These are phyloP conservation scores for Eolophus roseicapilla DNA, from an alignment of 2,113 vertebrate species.

Conservation along the genomic window DNA sequence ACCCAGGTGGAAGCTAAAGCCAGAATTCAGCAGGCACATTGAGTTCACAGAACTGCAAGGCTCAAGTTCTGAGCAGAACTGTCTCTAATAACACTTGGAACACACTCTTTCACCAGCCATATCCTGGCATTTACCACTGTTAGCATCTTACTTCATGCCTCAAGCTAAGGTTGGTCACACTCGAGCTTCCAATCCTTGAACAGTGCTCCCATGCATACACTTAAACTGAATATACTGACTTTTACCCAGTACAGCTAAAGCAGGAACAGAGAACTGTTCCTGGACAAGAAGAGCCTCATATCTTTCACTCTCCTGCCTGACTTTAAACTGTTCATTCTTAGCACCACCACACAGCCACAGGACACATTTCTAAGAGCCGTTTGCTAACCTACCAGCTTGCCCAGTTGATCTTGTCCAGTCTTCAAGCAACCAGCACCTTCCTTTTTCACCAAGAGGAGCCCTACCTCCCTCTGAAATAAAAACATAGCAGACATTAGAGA, in stretches of 20 bases:
- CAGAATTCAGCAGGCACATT: rapidly evolving
- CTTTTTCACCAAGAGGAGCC: rapidly evolving
- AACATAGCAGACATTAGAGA: rapidly evolving
- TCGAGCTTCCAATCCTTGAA: background rate
- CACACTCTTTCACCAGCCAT: rapidly evolving
- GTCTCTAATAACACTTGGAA: rapidly evolving
- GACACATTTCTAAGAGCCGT: rapidly evolving
- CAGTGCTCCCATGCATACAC: background rate
- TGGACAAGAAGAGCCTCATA: rapidly evolving
- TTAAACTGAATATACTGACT: background rate
- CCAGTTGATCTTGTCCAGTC: rapidly evolving
- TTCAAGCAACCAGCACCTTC: too few species aligned
- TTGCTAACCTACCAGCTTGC: background rate
- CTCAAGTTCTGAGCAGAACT: background rate
- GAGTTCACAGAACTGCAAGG: background rate
- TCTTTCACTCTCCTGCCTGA: too few species aligned
- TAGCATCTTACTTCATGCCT: rapidly evolving
- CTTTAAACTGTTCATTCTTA: background rate
- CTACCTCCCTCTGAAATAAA: rapidly evolving
- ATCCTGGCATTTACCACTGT: rapidly evolving
- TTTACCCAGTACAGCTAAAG: background rate
- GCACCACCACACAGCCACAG: rapidly evolving
- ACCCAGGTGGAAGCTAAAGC: background rate
- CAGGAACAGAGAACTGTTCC: rapidly evolving
- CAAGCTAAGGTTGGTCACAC: background rate